Percentiles rank a stretch among this genome's conserved stretches.
Evolutionary conservation across 2,797 vertebrate species (phyloP).

Genomic region (Lagodon rhomboides): DNA sequence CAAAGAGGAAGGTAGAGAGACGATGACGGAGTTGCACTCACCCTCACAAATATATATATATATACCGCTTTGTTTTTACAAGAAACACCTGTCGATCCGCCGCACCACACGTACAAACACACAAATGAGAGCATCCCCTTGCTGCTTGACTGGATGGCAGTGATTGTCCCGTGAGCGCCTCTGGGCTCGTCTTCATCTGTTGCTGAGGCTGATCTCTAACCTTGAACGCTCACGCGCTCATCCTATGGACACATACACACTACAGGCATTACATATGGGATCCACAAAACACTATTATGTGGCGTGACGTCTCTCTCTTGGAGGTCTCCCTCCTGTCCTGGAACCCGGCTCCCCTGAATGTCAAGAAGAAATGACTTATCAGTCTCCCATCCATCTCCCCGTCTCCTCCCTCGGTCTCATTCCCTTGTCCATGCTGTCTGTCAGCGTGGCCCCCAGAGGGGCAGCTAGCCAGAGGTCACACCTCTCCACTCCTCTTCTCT

Average conservation of each 20-base stretch:
- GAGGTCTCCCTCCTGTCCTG: slow-evolving; percentile 23
- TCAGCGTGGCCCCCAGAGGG: slow-evolving; percentile 39
- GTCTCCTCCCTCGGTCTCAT: slow-evolving; percentile 41
- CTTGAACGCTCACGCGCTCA: slow-evolving; percentile 23
- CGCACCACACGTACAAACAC: slow-evolving; percentile 13
- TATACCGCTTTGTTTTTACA: slow-evolving; percentile 1
- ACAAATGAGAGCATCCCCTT: slow-evolving; percentile 22
- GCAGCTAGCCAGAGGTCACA: slow-evolving; percentile 64
- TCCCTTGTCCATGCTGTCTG: slow-evolving; percentile 45
- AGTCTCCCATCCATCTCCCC: slow-evolving; percentile 53
- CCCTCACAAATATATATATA: background rate
- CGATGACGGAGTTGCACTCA: slow-evolving; percentile 3
- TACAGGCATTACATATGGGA: background rate
- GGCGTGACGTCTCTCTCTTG: slow-evolving; percentile 48
- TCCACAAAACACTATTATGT: slow-evolving; percentile 48
- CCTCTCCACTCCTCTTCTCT: slow-evolving; percentile 30
- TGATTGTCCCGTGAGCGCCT: slow-evolving; percentile 46
- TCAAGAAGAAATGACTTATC: slow-evolving; percentile 74
- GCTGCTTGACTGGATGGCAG: slow-evolving; percentile 25
- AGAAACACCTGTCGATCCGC: slow-evolving; percentile 27
- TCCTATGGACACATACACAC: slow-evolving; percentile 5
- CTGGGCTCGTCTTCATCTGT: slow-evolving; percentile 34
- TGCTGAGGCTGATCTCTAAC: slow-evolving; percentile 42
- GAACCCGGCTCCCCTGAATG: slow-evolving; percentile 54
- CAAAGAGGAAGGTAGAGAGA: slow-evolving; percentile 24